Evolutionary conservation across 2,113 vertebrate species (phyloP), one percentile per base, ranked within the genome.

Genomic region (Platichthys stellatus): DNA sequence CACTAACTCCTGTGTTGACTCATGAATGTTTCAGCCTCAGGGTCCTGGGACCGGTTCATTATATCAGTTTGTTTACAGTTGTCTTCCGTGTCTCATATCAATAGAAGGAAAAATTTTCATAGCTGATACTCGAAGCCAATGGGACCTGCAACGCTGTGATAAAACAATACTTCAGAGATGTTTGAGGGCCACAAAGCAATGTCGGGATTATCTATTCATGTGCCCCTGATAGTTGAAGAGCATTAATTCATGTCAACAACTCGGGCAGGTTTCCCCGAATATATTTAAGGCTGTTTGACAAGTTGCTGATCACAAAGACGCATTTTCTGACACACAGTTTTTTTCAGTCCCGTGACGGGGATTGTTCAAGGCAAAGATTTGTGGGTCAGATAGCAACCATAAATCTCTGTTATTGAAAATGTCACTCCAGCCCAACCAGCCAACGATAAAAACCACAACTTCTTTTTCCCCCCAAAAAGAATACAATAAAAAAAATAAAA

Each of bases 321-420:
- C 72, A 23, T 80, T 85, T 82, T 65, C 67, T 70, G 53, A 62
- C 73, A 72, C 53, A 58, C 23, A 84, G 74, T 38, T 53, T 49
- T 7, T 69, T 53, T 2, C 7, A 11, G 61, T 73, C 24, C 57
- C 66, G 13, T 68, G 76, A 63, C 11, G 38, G 56, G 23, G n/a
- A 65, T 49, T 58, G 53, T 76, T 80, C 20, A 40, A 69, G 54
- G 57, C 59, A 73, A 68, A 64, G 66, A 63, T 60, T 87, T 84
- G 72, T 80, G 64, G 74, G 66, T 90, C 82, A 82, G 72, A 85
- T 74, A 31, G 49, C 49, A 78, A 49, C 75, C 84, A 88, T 90
- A 87, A 89, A 88, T 90, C 87, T 86, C 79, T 76, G 66, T 83
- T 88, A 90, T 87, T 82, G 66, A 86, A 92, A 83, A 78, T 85